A percentile compares a stretch with the other conserved stretches of the same genome.
Conservation (phyloP, 2,113 vertebrate species). For the Callipepla squamata region DNA sequence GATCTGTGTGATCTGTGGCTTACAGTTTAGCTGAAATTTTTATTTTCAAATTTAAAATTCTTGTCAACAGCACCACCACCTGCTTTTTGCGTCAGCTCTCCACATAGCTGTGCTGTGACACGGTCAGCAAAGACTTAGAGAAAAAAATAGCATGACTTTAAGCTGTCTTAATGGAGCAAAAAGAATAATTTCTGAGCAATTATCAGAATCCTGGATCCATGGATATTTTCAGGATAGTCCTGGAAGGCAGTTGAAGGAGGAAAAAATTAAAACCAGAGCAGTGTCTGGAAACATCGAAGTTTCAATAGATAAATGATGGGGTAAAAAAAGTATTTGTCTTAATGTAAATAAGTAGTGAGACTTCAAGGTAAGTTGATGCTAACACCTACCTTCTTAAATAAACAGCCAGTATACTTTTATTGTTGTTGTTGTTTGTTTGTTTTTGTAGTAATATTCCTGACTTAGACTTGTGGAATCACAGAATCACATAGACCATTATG, state of each 20-base stretch:
- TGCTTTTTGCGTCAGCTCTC: neutral
- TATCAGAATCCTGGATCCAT: neutral
- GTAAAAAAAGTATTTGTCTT: neutral
- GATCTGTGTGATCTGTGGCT: neutral
- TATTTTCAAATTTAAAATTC: neutral
- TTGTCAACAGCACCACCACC: neutral
- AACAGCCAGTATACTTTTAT: neutral
- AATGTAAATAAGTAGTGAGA: neutral
- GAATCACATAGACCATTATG: no score
- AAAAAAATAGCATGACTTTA: neutral
- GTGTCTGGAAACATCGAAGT: neutral
- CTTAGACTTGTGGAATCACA: no score
- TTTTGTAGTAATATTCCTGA: neutral
- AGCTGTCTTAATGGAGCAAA: neutral
- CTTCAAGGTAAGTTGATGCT: neutral
- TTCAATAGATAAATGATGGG: neutral
- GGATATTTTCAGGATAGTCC: neutral
- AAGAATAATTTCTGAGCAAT: neutral
- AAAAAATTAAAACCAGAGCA: neutral
- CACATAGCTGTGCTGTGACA: neutral
- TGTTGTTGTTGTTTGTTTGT: no score
- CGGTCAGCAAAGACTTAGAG: neutral
- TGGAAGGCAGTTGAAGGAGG: neutral
- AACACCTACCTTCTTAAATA: neutral
- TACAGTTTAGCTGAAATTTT: neutral